Base-by-base conservation (phyloP, 2,113 vertebrate species). In the Grantiella picta region DNA sequence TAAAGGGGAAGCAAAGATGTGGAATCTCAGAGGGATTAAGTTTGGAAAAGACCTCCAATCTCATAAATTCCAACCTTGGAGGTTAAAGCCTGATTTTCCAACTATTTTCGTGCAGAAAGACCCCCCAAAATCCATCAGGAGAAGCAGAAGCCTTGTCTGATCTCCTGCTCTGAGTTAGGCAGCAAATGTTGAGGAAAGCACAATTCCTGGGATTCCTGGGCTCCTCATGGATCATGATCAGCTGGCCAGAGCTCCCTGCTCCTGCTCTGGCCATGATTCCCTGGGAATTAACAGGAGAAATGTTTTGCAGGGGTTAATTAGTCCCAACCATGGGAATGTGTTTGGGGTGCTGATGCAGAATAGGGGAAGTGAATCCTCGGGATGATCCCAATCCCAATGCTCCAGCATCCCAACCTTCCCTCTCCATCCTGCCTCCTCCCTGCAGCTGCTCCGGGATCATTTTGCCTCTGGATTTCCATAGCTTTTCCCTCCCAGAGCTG, bases 401-500 rank as follows among this genome's bases (percentile, higher is more conserved):
- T 28, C 33, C 69, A 27, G n/a, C 69, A 20, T 12, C 35, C 61
- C 31, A 25, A 21, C 82, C 52, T 42, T 50, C 63, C 54, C 45
- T 9, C 5, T 3, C 9, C 19, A 3, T 25, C 28, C 77, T 35
- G 65, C 38, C 69, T 40, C 11, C 0, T 10, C 9, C 10, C 75
- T 10, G 57, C 1, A 7, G 38, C 45, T 15, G 11, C 10, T 4
- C 5, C 0, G 27, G 24, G 45, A 2, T 8, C 1, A 0, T 27
- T 71, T 24, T 25, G 8, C 71, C 60, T 28, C 38, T 2, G 35
- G 15, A 0, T 24, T 63, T 10, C 2, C 6, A 4, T 2, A 8
- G 65, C 64, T 60, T 15, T 50, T 4, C 0, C 5, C 79, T 31
- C 52, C 1, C 33, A 18, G 85, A 6, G 15, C 2, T 11, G 69